Conservation (phyloP, 2,888 invertebrate species). For the Drosophila parthenogenetica region DNA sequence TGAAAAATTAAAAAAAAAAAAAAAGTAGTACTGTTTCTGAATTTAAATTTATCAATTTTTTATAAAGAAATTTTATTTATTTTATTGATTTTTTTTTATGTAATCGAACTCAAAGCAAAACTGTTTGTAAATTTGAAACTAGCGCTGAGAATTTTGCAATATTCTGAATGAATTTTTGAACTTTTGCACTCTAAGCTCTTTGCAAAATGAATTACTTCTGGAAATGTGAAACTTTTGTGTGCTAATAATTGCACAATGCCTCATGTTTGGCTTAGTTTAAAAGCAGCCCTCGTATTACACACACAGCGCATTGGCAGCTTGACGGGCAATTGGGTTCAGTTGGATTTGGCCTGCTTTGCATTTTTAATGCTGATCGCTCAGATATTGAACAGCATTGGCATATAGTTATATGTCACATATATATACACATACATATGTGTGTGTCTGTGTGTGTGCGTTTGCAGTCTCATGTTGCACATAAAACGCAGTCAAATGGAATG, state of each 20-base stretch:
- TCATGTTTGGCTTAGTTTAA: not conserved
- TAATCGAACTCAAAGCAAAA: too few species aligned
- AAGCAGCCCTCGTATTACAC: constrained; percentile 39
- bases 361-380: constrained; percentile 75
- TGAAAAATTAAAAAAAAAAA: not conserved
- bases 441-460: constrained; percentile 27
- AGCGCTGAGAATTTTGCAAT: not conserved
- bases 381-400: constrained; percentile 75
- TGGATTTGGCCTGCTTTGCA: constrained; percentile 61
- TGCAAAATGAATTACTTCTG: not conserved
- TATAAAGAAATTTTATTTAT: too few species aligned
- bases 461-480: constrained; percentile 68
- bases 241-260: not conserved
- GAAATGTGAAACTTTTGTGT: constrained; percentile 1
- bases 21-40: too few species aligned
- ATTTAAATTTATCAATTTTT: too few species aligned
- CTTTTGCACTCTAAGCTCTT: too few species aligned
- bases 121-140: not conserved
- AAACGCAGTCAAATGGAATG: constrained; percentile 81
- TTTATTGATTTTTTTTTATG: too few species aligned
- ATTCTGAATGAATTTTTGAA: not conserved
- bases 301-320: constrained; percentile 57
- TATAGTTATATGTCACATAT: constrained; percentile 34
- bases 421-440: constrained; percentile 9
- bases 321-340: constrained; percentile 57